Conservation (phyloP, 2,113 vertebrate species). For the Callithrix jacchus region DNA sequence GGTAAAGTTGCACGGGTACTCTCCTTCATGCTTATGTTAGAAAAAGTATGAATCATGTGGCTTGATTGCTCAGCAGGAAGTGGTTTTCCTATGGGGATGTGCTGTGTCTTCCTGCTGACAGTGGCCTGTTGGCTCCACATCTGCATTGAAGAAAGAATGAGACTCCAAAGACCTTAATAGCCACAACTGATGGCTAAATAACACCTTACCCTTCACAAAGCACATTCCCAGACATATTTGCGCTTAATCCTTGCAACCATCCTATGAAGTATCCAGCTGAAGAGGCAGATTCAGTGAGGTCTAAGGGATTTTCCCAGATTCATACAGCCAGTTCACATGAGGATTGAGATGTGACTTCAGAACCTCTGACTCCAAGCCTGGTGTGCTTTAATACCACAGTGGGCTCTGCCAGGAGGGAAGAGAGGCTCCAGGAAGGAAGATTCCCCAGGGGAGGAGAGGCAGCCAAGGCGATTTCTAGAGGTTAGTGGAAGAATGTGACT, state of each 20-base stretch:
- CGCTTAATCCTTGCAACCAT: not conserved
- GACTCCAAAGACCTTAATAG: fast-evolving
- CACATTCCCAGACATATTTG: not conserved
- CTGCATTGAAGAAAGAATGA: too few species aligned
- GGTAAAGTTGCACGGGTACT: not conserved
- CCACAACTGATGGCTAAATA: not conserved
- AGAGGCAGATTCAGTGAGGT: not conserved
- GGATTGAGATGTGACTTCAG: not conserved
- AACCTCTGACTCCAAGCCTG: not conserved
- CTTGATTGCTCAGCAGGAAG: not conserved
- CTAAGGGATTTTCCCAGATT: not conserved
- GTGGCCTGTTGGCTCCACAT: not conserved
- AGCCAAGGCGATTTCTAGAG: not conserved
- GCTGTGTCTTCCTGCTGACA: not conserved
- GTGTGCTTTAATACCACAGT: not conserved
- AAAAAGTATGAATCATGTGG: not conserved
- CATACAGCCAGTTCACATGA: not conserved
- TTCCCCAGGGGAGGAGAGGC: constrained; percentile 11
- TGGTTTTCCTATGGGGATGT: not conserved
- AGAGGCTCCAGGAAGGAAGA: not conserved
- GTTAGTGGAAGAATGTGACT: constrained; percentile 62
- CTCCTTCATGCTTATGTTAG: not conserved
- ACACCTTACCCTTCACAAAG: not conserved
- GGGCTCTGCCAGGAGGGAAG: not conserved
- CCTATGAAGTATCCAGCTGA: not conserved